Percentiles rank a stretch among this genome's conserved stretches.
These are phyloP conservation scores for Noctilio leporinus DNA, from an alignment of 2,113 vertebrate genomes.

Conservation along the genomic window DNA sequence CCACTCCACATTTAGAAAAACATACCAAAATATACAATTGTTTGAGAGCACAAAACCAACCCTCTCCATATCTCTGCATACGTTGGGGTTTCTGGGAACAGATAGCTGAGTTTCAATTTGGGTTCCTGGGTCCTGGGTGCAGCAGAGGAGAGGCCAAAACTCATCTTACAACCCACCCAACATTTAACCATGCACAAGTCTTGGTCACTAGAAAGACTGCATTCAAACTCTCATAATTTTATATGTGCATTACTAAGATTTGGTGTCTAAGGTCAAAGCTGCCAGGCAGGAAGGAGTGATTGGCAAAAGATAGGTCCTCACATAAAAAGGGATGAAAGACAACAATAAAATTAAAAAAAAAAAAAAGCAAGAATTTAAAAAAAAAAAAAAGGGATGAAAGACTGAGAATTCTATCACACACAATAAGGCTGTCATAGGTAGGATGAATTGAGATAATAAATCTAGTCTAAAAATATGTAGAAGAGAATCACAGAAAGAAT, in stretches of 20 bases:
- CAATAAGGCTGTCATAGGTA: neutral
- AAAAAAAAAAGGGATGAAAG: neutral
- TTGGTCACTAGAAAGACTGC: neutral
- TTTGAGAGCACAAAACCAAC: neutral
- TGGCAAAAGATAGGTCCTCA: neutral
- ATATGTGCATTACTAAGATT: neutral
- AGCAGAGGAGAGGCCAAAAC: neutral
- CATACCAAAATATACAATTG: neutral
- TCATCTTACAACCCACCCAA: neutral
- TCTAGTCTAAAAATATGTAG: neutral
- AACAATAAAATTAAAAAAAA: too few species aligned
- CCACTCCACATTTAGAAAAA: neutral
- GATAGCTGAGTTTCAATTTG: neutral
- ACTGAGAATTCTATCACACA: neutral
- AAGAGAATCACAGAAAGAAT: neutral
- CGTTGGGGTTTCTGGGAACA: too few species aligned
- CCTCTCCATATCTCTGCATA: neutral
- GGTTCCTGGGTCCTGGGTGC: neutral
- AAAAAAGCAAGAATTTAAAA: too few species aligned
- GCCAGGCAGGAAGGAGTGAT: neutral
- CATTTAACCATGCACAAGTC: neutral
- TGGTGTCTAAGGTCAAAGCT: neutral
- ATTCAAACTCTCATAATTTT: neutral
- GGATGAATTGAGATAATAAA: neutral
- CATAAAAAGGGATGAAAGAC: neutral